Conservation (phyloP, 1,140 invertebrate genomes). For the Aradophagus sp. region DNA sequence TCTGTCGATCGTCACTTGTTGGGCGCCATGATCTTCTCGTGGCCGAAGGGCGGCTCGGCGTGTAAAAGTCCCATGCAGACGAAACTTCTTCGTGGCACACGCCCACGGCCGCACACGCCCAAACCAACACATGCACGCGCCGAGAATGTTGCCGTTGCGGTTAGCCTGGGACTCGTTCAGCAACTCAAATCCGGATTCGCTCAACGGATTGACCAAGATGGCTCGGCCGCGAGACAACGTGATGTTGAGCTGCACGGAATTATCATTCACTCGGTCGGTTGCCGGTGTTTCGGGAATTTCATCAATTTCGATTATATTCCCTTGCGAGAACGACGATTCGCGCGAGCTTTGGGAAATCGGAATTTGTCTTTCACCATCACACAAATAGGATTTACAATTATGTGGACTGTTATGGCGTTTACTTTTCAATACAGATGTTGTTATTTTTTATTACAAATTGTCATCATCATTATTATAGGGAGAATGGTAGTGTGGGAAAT, state of each 20-base stretch:
- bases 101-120: constrained; percentile 55
- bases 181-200: constrained; percentile 60
- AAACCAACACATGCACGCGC: constrained; percentile 36
- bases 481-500: no score
- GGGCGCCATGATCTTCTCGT: constrained; percentile 61
- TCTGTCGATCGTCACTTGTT: constrained; percentile 62
- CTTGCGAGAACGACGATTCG: no score
- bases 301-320: no score
- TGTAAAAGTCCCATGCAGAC: constrained; percentile 44
- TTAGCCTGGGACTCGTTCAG: constrained; percentile 55
- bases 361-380: no score
- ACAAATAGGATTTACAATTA: no score
- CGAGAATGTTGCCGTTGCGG: constrained; percentile 51
- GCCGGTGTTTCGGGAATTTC: no score
- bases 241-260: constrained; percentile 23
- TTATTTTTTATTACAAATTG: no score
- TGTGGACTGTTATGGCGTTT: no score
- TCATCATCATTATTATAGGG: no score
- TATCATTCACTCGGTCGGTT: no score
- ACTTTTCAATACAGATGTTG: no score
- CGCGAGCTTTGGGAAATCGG: no score
- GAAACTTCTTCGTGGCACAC: constrained; percentile 57
- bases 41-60: constrained; percentile 57
- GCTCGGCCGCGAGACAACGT: constrained; percentile 19
- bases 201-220: constrained; percentile 55